Conservation (phyloP, 92 coral and sea anemone genomes). For the Epizoanthus fatuus region DNA sequence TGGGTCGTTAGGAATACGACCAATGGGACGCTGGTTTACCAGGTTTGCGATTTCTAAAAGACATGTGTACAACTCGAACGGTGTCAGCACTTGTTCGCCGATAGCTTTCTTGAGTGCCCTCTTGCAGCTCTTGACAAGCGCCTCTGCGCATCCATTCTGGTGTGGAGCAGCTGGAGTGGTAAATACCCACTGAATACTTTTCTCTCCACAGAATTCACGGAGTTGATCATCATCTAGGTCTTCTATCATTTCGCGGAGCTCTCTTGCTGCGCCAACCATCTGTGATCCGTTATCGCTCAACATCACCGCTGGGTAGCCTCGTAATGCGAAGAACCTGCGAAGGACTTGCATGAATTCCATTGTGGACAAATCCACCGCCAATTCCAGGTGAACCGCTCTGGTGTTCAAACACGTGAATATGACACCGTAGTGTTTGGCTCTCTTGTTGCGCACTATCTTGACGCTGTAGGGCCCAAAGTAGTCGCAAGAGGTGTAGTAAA, state of each 20-base stretch:
- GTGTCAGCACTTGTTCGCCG: slow-evolving; percentile 49
- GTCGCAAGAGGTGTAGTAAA: slow-evolving; percentile 67
- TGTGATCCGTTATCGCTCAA: slow-evolving; percentile 61
- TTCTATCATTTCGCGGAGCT: slow-evolving; percentile 55
- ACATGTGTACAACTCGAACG: slow-evolving; percentile 58
- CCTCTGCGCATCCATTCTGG: slow-evolving; percentile 62
- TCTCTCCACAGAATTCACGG: slow-evolving; percentile 50
- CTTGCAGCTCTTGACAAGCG: slow-evolving; percentile 47
- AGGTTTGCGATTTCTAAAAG: slow-evolving; percentile 51
- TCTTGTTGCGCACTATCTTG: slow-evolving; percentile 65
- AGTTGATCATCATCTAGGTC: slow-evolving; percentile 24
- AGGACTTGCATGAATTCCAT: slow-evolving; percentile 62
- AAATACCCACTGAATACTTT: slow-evolving; percentile 46
- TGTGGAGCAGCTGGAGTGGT: slow-evolving; percentile 62
- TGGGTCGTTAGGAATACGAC: slow-evolving; percentile 50
- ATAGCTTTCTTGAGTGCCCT: slow-evolving; percentile 53
- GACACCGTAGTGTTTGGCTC: slow-evolving; percentile 70
- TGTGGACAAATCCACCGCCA: slow-evolving; percentile 56
- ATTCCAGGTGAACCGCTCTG: slow-evolving; percentile 74
- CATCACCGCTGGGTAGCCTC: slow-evolving; percentile 58
- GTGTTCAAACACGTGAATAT: slow-evolving; percentile 73
- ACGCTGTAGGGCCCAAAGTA: slow-evolving; percentile 64
- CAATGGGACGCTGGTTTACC: slow-evolving; percentile 58
- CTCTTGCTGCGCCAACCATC: slow-evolving; percentile 58
- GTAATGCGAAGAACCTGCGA: slow-evolving; percentile 46